Conservation (phyloP, 2,113 vertebrate species). For the Orthonyx spaldingii region DNA sequence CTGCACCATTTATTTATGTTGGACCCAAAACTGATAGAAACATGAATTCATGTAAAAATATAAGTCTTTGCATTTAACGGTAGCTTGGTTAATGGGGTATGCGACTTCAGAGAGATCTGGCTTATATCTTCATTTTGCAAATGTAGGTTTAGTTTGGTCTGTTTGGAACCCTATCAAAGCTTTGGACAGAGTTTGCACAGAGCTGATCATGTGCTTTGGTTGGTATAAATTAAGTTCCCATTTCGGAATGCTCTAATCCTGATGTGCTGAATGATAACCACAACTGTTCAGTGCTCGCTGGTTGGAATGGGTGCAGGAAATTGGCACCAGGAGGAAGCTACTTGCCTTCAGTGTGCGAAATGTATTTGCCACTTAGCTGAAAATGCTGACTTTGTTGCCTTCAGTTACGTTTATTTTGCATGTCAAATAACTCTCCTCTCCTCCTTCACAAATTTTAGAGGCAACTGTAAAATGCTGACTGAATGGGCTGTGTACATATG, state of each 20-base stretch:
- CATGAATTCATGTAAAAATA: slow-evolving; percentile 41
- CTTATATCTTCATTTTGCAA: slow-evolving; percentile 31
- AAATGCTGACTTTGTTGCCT: slow-evolving; percentile 29
- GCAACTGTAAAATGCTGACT: slow-evolving; percentile 41
- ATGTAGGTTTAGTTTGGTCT: slow-evolving; percentile 14
- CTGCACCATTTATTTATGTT: slow-evolving; percentile 58
- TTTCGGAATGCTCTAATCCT: neutral
- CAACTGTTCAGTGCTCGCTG: neutral
- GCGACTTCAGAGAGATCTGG: slow-evolving; percentile 46
- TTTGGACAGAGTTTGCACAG: neutral
- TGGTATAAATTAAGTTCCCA: slow-evolving; percentile 2
- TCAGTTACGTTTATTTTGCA: slow-evolving; percentile 14
- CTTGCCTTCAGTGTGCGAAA: neutral
- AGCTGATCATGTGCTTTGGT: neutral
- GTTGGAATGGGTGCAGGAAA: neutral
- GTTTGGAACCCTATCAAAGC: slow-evolving; percentile 37
- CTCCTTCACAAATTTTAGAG: slow-evolving; percentile 30
- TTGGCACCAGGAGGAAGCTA: neutral
- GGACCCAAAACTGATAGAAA: slow-evolving; percentile 40
- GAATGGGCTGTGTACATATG: slow-evolving; percentile 2
- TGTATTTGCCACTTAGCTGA: neutral
- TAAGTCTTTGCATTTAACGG: neutral
- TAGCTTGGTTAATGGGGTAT: slow-evolving; percentile 44
- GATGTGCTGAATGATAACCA: neutral
- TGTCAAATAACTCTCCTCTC: slow-evolving; percentile 3